These are phyloP conservation scores for Diarsia dahlii DNA, from an alignment of 2,888 invertebrate genomes.

Conservation along the genomic window DNA sequence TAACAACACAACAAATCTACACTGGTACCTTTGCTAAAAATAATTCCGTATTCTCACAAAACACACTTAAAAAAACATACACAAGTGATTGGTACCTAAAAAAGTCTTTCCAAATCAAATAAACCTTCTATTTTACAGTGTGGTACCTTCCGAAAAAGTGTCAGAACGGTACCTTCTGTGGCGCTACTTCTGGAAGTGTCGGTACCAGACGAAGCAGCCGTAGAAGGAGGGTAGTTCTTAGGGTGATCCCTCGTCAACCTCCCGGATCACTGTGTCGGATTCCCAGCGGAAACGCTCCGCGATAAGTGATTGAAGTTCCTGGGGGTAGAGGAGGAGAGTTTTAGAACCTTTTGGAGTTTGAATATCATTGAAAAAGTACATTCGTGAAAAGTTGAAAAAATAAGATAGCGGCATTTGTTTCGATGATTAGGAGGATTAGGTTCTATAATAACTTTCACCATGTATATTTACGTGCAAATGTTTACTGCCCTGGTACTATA, in stretches of 20 bases:
- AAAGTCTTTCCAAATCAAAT: slow-evolving; percentile 45
- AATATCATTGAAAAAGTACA: neutral
- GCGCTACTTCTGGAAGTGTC: slow-evolving; percentile 65
- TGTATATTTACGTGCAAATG: too few species aligned
- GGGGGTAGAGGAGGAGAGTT: too few species aligned
- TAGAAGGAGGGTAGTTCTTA: slow-evolving; percentile 72
- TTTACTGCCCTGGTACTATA: too few species aligned
- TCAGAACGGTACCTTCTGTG: slow-evolving; percentile 38
- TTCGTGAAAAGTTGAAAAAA: neutral
- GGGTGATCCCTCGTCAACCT: slow-evolving; percentile 92
- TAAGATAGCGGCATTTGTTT: neutral
- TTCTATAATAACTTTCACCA: too few species aligned
- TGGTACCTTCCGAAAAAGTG: slow-evolving; percentile 37
- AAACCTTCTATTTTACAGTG: slow-evolving; percentile 39
- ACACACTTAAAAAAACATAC: slow-evolving; percentile 22
- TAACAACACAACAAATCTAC: slow-evolving; percentile 4
- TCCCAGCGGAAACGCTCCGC: slow-evolving; percentile 92
- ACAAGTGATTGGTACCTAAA: slow-evolving; percentile 35
- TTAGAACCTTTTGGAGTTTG: neutral
- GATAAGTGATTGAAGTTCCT: slow-evolving; percentile 91
- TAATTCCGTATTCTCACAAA: slow-evolving; percentile 12
- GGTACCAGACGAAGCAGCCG: slow-evolving; percentile 70
- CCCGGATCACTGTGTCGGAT: slow-evolving; percentile 93
- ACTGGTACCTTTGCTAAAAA: slow-evolving; percentile 22
- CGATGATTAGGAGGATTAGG: neutral